A percentile compares a stretch with the other conserved stretches of the same genome.
Conservation (phyloP, 2,113 vertebrate species). For the Cheirogaleus medius region DNA sequence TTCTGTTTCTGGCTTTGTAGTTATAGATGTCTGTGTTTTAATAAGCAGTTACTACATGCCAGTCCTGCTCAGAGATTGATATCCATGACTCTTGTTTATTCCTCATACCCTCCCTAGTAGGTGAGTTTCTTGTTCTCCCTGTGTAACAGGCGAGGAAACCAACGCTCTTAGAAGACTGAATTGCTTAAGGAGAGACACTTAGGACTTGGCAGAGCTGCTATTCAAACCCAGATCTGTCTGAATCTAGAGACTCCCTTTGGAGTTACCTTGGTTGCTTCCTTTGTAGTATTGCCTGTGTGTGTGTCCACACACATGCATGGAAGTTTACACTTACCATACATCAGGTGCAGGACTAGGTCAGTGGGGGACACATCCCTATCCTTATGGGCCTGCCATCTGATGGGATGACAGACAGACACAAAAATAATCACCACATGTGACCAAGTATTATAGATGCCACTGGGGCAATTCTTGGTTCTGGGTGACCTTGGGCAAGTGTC, state of each 20-base stretch:
- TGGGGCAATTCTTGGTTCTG: background rate
- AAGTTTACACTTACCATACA: background rate
- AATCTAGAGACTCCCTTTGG: background rate
- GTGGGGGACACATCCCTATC: background rate
- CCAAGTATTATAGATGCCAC: background rate
- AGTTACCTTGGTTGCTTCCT: background rate
- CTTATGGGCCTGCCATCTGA: background rate
- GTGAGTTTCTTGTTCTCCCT: background rate
- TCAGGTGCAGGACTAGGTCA: background rate
- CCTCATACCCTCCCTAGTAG: background rate
- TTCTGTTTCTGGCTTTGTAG: background rate
- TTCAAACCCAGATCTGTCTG: background rate
- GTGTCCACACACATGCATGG: rapidly evolving
- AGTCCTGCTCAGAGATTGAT: background rate
- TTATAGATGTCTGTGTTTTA: background rate
- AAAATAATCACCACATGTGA: background rate
- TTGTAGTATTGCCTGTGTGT: background rate
- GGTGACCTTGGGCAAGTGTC: background rate
- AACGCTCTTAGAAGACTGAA: background rate
- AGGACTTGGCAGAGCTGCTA: background rate
- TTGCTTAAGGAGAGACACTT: background rate
- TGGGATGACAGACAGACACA: background rate
- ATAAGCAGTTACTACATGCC: background rate
- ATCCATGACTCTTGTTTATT: background rate
- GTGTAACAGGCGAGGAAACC: background rate